Base-by-base conservation (phyloP, 2,797 vertebrate species). In the Anabas testudineus region DNA sequence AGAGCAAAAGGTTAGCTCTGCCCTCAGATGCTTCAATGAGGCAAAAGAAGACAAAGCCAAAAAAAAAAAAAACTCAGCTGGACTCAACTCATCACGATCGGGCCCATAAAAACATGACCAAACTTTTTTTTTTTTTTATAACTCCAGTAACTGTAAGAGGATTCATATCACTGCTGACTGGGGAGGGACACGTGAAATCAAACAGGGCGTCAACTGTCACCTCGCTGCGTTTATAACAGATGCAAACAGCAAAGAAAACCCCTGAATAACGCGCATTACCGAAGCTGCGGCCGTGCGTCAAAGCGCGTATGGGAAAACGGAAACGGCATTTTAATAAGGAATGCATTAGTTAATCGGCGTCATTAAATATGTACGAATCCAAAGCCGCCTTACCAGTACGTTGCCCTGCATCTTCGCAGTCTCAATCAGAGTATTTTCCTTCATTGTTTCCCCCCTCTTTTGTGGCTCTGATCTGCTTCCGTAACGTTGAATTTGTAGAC, bases 391-490 rank as follows among this genome's bases (percentile, higher is more conserved):
- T 87, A 95, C 94, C 94, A 95, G 1, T 3, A 95, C 53, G 87
- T 99, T 97, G 7, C 97, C 97, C 87, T 99, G 97, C 97, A 99
- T 99, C 80, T 98, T 98, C 0, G 95, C 97, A 0, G 97, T 98
- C 91, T 99, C 97, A 22, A 99, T 98, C 87, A 99, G 95, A 57
- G 90, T 95, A 90, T 96, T 97, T 74, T 99, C 97, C 94, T 96
- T 98, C 97, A 98, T 99, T 3, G 30, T 13, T 87, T n/a, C n/a
- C n/a, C n/a, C 74, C 85, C 65, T 30, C 75, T 86, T 65, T 34
- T 39, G 43, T 48, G 5, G 47, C 28, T 41, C 56, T 1, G 30
- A 52, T 56, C 64, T 14, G 54, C 68, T 24, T 14, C 65, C 51
- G 39, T 59, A 41, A 52, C 32, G 19, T 3, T 54, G 48, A 14